Evolutionary conservation across 2,797 vertebrate genomes (phyloP), one percentile per base, ranked within the genome.

Genomic region (Epinephelus awoara): DNA sequence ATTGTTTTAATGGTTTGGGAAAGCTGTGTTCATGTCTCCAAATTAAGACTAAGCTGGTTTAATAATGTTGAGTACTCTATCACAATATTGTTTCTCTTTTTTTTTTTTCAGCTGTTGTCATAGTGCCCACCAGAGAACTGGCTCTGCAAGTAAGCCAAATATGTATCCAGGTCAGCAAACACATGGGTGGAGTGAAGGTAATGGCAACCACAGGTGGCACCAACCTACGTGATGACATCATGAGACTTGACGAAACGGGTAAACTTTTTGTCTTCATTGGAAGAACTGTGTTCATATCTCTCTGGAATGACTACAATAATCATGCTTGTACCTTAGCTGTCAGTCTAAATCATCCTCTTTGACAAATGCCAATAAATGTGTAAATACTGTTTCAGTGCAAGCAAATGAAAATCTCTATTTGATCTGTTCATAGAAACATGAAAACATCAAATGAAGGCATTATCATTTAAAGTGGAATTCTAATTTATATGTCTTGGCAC

Each of bases 101-200:
- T 64, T 77, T 93, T 34, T 34, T 34, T 34, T 75, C 88, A 99
- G 98, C 98, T 87, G 85, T 99, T 97, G 98, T 97, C 94, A 97
- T 99, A 62, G 98, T 99, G 92, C 98, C 98, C 91, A 99, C 98
- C 87, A 97, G 98, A 96, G 98, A 99, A 93, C 95, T 99, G 96
- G 98, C 98, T 93, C 96, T 99, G 88, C 98, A 99, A 95, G 98
- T 99, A 91, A 99, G 98, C 96, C 98, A 99, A 94, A 99, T 99
- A 95, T 98, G 97, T 93, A 99, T 99, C 96, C 98, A 99, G 96
- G 98, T 99, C 96, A 99, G 98, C 97, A 99, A 99, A 96, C 98
- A 99, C 93, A 99, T 99, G 98, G 98, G 98, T 84, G 98, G 98
- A 85, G 98, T 99, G 86, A 99, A 99, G 95, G 98, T 99, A 82